phyloP scores from a whole-genome alignment of 2,113 vertebrate species.

The Prietella phreatophila region DNA sequence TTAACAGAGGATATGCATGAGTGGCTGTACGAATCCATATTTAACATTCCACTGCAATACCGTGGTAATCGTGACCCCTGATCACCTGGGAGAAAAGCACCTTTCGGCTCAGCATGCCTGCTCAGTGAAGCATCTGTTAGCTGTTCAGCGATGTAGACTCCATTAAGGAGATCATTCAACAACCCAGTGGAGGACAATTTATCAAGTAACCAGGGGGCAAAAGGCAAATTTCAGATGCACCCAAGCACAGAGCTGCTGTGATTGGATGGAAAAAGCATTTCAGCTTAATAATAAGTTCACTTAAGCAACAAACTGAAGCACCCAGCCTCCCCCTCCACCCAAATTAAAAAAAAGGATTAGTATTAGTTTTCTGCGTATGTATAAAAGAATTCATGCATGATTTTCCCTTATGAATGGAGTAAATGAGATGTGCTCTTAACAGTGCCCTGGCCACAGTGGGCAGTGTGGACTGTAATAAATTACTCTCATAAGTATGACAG shows the following conservation, averaged over 20 bases:
- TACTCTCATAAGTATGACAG: constrained; percentile 70
- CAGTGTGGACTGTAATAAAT: constrained; percentile 70
- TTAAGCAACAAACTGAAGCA: constrained; percentile 21
- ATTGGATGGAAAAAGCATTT: constrained; percentile 35
- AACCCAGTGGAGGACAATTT: constrained; percentile 40
- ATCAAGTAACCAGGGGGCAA: constrained; percentile 44
- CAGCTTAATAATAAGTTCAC: constrained; percentile 39
- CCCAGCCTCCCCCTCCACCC: neutral
- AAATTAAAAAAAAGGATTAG: too few species aligned
- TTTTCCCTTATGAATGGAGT: neutral
- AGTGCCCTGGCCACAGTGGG: constrained; percentile 54
- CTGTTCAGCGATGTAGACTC: constrained; percentile 47
- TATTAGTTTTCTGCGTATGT: neutral
- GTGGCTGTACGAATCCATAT: constrained; percentile 49
- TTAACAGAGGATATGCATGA: constrained; percentile 53
- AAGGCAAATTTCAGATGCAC: constrained; percentile 46
- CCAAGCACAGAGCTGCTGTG: constrained; percentile 40
- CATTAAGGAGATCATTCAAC: constrained; percentile 51
- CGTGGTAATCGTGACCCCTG: constrained; percentile 28
- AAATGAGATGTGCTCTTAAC: constrained; percentile 47
- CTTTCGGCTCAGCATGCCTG: constrained; percentile 43
- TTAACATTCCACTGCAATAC: constrained; percentile 51
- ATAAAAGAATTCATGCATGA: neutral
- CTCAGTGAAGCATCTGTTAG: constrained; percentile 49
- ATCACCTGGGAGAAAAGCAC: constrained; percentile 24